These are phyloP conservation scores for Enteromius treurensis DNA, from an alignment of 2,797 vertebrate genomes.

Conservation along the genomic window DNA sequence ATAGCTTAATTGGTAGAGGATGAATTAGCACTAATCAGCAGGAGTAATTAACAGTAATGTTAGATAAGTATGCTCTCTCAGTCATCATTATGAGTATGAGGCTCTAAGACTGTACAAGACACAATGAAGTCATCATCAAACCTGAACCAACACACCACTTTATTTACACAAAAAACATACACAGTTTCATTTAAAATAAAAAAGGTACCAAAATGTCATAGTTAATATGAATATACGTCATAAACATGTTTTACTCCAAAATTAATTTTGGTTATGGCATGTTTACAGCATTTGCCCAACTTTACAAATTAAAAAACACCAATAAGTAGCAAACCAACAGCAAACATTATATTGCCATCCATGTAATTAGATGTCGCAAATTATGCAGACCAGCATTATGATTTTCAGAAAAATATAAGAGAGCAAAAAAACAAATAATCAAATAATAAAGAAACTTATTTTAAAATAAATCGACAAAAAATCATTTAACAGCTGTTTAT, in stretches of 20 bases:
- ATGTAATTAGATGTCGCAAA: background rate
- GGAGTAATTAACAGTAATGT: conserved; percentile 72
- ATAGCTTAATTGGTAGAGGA: conserved; percentile 69
- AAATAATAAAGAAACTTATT: background rate
- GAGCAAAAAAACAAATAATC: background rate
- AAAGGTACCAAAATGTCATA: conserved; percentile 1
- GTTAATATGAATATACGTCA: background rate
- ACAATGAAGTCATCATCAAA: conserved; percentile 41
- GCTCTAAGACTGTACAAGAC: conserved; percentile 56
- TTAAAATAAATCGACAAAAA: background rate
- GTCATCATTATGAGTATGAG: conserved; percentile 55
- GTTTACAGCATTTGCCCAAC: background rate
- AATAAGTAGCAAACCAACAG: background rate
- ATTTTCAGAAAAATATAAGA: background rate
- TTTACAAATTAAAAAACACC: background rate
- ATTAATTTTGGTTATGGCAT: background rate
- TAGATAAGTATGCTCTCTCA: conserved; percentile 62
- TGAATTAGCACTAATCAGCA: conserved; percentile 73
- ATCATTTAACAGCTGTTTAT: background rate
- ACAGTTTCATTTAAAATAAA: background rate
- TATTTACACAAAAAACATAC: background rate
- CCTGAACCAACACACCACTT: background rate
- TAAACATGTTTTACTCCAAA: background rate
- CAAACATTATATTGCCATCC: background rate
- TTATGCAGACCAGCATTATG: conserved; percentile 14